Evolutionary conservation across 2,888 invertebrate genomes (phyloP).

Genomic region (Calliphora vomitoria): DNA sequence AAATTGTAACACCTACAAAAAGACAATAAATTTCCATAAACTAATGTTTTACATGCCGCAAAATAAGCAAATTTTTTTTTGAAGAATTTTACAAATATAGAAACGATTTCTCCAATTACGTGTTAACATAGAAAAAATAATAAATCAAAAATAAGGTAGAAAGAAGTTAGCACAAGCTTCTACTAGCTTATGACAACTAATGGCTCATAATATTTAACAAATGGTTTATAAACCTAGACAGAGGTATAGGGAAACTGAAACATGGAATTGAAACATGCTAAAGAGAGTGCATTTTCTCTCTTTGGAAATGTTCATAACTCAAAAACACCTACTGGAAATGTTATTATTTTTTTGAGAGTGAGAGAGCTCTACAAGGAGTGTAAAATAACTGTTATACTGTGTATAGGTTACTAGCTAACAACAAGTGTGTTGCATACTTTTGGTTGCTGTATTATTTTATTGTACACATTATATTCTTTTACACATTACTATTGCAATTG

Average conservation of each 20-base stretch:
- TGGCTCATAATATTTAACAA: constrained; percentile 14
- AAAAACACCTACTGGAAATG: constrained; percentile 41
- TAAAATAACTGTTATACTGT: constrained; percentile 53
- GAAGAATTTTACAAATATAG: no score
- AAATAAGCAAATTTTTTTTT: no score
- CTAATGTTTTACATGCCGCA: background rate
- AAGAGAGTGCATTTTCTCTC: background rate
- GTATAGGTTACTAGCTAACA: constrained; percentile 38
- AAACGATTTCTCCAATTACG: no score
- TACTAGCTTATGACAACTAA: constrained; percentile 23
- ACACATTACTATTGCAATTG: constrained; percentile 42
- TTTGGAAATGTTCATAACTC: background rate
- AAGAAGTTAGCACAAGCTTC: background rate
- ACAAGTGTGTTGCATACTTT: constrained; percentile 67
- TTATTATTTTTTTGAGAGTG: background rate
- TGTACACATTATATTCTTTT: background rate
- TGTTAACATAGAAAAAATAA: background rate
- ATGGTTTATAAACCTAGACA: background rate
- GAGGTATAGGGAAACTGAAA: background rate
- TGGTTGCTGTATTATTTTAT: background rate
- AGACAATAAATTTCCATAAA: constrained; percentile 31
- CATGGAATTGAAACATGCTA: constrained; percentile 17
- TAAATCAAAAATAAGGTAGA: background rate
- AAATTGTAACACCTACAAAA: constrained; percentile 5
- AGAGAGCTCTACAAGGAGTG: background rate